Evolutionary conservation across 2,797 vertebrate genomes (phyloP).

Genomic region (Bovichtus diacanthus): DNA sequence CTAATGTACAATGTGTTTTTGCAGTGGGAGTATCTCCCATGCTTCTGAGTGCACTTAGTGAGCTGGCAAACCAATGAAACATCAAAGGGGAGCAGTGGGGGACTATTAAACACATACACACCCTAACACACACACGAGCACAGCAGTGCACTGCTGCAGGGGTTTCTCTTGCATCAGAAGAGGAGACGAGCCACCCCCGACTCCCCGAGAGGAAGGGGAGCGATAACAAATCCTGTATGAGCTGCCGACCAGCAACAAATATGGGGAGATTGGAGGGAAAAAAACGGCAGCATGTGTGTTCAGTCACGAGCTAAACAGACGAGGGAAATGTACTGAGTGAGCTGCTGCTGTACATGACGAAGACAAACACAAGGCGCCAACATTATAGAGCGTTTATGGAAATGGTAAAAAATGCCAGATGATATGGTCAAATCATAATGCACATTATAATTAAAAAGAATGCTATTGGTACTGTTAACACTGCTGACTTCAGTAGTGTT

Average conservation of each 20-base stretch:
- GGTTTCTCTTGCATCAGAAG: slow-evolving; percentile 74
- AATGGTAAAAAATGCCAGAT: background rate
- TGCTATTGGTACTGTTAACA: too few species aligned
- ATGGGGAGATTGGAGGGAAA: background rate
- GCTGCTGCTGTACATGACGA: slow-evolving; percentile 9
- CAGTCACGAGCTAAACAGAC: slow-evolving; percentile 35
- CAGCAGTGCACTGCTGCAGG: slow-evolving; percentile 64
- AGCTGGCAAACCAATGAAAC: slow-evolving; percentile 56
- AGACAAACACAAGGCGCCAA: background rate
- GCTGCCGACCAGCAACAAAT: slow-evolving; percentile 54
- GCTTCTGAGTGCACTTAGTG: slow-evolving; percentile 51
- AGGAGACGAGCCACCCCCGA: slow-evolving; percentile 59
- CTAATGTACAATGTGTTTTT: slow-evolving; percentile 39
- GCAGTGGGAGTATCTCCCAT: slow-evolving; percentile 27
- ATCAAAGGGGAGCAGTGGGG: slow-evolving; percentile 64
- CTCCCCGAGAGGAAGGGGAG: slow-evolving; percentile 57
- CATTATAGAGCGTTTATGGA: slow-evolving; percentile 1
- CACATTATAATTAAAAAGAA: background rate
- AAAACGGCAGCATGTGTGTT: slow-evolving; percentile 32
- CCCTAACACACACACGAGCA: slow-evolving; percentile 46
- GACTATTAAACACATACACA: slow-evolving; percentile 60
- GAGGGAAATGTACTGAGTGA: slow-evolving; percentile 11
- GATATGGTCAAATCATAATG: background rate
- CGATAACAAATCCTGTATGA: slow-evolving; percentile 65
- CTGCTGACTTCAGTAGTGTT: background rate